phyloP scores from a whole-genome alignment of 2,888 invertebrate genomes.

The Platycnemis pennipes region DNA sequence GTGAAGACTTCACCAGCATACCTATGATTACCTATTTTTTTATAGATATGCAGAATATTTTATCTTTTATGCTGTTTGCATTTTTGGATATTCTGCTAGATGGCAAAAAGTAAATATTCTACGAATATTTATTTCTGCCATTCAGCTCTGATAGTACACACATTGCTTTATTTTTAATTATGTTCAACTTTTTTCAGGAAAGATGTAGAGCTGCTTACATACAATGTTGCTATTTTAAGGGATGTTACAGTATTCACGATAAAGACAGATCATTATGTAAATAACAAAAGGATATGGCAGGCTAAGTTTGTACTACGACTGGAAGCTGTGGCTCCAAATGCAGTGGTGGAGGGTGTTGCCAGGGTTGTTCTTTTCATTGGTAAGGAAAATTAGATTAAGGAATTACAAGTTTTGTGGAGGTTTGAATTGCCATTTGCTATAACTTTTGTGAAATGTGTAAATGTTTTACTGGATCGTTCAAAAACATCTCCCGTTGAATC shows the following conservation, averaged over 20 bases:
- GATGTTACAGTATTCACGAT: slow-evolving; percentile 81
- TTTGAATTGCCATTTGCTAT: too few species aligned
- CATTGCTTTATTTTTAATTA: not conserved
- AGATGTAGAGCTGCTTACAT: slow-evolving; percentile 84
- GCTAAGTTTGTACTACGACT: slow-evolving; percentile 75
- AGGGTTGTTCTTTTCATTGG: slow-evolving; percentile 78
- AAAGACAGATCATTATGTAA: not conserved
- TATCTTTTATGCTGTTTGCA: not conserved
- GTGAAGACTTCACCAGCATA: too few species aligned
- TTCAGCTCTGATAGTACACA: not conserved
- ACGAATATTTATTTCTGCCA: not conserved
- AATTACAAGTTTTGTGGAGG: too few species aligned
- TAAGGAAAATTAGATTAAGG: slow-evolving; percentile 75
- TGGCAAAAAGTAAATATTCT: too few species aligned
- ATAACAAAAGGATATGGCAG: slow-evolving; percentile 71
- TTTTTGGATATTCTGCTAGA: too few species aligned
- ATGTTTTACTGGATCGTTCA: too few species aligned
- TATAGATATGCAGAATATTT: too few species aligned
- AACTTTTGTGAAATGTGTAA: too few species aligned
- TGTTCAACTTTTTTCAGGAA: slow-evolving; percentile 82
- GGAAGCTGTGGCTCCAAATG: slow-evolving; percentile 79
- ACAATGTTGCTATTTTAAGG: slow-evolving; percentile 83
- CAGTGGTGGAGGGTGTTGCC: slow-evolving; percentile 77
- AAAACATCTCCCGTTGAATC: too few species aligned
- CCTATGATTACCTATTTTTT: too few species aligned